Percentiles rank a stretch among this genome's conserved stretches.
phyloP scores from a whole-genome alignment of 2,113 vertebrate genomes.

The Elanoides forficatus region DNA sequence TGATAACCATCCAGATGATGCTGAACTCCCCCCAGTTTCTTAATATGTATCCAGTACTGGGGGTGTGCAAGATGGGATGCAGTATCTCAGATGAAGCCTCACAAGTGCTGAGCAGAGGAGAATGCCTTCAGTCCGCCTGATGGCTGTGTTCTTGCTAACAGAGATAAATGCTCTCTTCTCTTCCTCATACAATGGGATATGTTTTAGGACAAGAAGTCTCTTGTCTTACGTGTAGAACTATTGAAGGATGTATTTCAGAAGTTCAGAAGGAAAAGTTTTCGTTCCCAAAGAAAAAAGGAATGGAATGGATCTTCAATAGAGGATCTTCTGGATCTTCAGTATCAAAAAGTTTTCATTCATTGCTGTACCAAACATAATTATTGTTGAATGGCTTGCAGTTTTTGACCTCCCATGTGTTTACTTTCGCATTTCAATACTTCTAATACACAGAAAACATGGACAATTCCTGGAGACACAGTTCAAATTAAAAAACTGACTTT shows the following conservation, averaged over 20 bases:
- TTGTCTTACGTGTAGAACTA: not conserved
- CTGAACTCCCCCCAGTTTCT: not conserved
- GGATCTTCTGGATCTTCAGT: not conserved
- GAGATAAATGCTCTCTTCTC: not conserved
- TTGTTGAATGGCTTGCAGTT: not conserved
- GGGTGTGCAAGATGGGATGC: not conserved
- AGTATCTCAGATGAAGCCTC: not conserved
- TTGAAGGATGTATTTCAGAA: not conserved
- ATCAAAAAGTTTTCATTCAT: not conserved
- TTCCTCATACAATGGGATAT: not conserved
- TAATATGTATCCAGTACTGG: not conserved
- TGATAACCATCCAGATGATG: not conserved
- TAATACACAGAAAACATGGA: not conserved
- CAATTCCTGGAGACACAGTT: not conserved
- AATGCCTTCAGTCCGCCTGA: not conserved
- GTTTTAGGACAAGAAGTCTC: not conserved
- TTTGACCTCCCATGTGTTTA: not conserved
- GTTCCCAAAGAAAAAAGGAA: not conserved
- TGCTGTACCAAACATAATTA: not conserved
- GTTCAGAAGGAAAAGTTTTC: not conserved
- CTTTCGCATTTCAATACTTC: not conserved
- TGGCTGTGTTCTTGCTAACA: not conserved
- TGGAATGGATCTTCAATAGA: not conserved
- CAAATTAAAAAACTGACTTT: not conserved
- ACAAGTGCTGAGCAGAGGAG: not conserved